phyloP scores from a whole-genome alignment of 2,113 vertebrate species.

The Andinoacara biseriatus region DNA sequence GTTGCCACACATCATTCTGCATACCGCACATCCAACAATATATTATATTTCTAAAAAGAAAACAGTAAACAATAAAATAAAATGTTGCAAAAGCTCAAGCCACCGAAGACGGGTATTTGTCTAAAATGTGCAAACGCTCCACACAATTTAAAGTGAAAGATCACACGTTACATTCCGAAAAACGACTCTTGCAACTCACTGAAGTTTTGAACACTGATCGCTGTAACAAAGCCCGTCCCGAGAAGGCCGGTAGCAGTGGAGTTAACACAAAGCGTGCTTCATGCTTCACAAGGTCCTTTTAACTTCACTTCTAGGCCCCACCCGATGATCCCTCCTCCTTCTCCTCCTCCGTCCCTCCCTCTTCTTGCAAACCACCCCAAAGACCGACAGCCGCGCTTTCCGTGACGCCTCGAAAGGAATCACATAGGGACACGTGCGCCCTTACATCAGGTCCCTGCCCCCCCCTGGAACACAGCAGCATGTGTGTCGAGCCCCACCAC shows the following conservation, averaged over 20 bases:
- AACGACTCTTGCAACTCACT: not conserved
- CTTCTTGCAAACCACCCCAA: not conserved
- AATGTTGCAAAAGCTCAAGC: not conserved
- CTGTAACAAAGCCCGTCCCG: not conserved
- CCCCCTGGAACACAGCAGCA: not conserved
- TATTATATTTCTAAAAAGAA: not conserved
- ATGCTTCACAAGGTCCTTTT: not conserved
- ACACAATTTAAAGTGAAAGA: not conserved
- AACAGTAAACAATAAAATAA: not conserved
- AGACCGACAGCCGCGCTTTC: conserved; percentile 29
- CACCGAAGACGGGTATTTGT: not conserved
- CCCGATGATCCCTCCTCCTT: not conserved
- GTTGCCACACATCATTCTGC: no score
- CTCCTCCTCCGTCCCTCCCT: not conserved
- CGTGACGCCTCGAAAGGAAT: conserved; percentile 33
- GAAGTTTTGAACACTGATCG: not conserved
- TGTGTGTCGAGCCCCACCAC: not conserved
- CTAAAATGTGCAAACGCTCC: accelerated
- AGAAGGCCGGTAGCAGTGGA: not conserved
- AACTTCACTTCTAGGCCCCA: conserved; percentile 2
- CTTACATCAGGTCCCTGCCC: not conserved
- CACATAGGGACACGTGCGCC: conserved; percentile 21
- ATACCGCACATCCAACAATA: no score
- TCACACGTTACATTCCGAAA: not conserved
- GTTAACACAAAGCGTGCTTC: not conserved